Base-by-base conservation (phyloP, 2,888 invertebrate genomes). In the Chirona hameri region DNA sequence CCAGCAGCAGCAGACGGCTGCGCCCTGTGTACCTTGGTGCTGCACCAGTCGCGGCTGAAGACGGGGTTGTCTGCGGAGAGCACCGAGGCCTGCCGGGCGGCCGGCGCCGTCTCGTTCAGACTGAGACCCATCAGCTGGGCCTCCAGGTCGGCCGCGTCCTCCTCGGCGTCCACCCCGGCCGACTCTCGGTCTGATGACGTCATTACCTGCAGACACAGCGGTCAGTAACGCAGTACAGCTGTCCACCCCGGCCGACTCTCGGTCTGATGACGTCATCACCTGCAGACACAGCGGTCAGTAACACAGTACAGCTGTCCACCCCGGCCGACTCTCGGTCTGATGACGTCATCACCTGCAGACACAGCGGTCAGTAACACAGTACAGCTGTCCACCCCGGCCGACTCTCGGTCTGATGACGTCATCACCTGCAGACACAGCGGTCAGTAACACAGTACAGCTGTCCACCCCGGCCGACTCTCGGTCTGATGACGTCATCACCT, bases 51-150 rank as follows among this genome's bases (percentile, higher is more conserved):
- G 0, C 90, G 86, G 48, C 91, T 86, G 88, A 94, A 95, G 14
- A 95, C 91, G 0, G 95, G 94, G 90, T 95, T 93, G 72, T 90
- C 90, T 0, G 91, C 90, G 1, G 91, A 91, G 52, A 94, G 88
- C 48, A 93, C 91, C 39, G 39, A 39, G 12, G 91, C 0, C 92
- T 92, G 85, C 91, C 91, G 0, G 0, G 88, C 0, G 90, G 89
- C 0, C 90, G 90, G 90, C 72, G 76, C 0, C 52, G 52, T 1
- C 76, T 46, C 76, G 76, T 2, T 10, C 76, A 76, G 76, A 18
- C 39, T 24, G 46, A 76, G 76, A 9, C 27, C 10, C 39, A 46
- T 5, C 39, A 76, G 39, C 76, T 24, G 21, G 21, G 0, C 76
- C 46, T 24, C 24, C 39, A 76, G 76, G 21, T 84, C 84, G 29